Evolutionary conservation across 2,888 invertebrate species (phyloP), one percentile per base, ranked within the genome.

Genomic region (Diabrotica balteata): DNA sequence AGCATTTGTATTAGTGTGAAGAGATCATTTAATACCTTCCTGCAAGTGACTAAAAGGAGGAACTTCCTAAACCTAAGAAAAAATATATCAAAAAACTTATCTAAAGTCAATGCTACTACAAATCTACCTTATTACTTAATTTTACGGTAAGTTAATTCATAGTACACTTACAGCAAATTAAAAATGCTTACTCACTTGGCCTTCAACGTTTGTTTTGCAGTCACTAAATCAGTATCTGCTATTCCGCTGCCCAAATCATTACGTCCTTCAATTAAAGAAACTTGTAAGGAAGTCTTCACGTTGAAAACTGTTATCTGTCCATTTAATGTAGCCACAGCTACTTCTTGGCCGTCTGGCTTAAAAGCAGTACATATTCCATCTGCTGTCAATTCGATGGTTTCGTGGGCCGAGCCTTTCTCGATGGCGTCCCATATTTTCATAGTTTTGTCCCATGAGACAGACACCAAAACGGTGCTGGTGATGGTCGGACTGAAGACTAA

Each of bases 391-490:
- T 89, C 88, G 52, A 98, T 88, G 0, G 93, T 91, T 85, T 98
- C 97, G 76, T 92, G 92, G 7, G 90, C 89, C 0, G 92, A 90
- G 67, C 92, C 93, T 75, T 86, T 89, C 80, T 95, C 94, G 51
- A 97, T 89, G 7, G 96, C 92, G 83, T 97, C 93, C 98, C 98
- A 98, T 58, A 98, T 85, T 77, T 91, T 88, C 4, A 98, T 86
- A 0, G 95, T 94, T 84, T 93, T 93, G 85, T 99, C 99, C 98
- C 98, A 98, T 32, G 97, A 96, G 4, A 91, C 93, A 0, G 97
- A 96, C 0, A 91, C 93, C 51, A 98, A 84, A 1, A 90, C 88
- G 0, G 93, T 90, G 72, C 93, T 93, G 0, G 90, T 86, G 0
- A 89, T 81, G 7, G 85, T 86, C 0, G 95, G 94, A 70, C 89